Evolutionary conservation across 2,888 invertebrate species (phyloP).

Genomic region (Temnothorax rugatulus): DNA sequence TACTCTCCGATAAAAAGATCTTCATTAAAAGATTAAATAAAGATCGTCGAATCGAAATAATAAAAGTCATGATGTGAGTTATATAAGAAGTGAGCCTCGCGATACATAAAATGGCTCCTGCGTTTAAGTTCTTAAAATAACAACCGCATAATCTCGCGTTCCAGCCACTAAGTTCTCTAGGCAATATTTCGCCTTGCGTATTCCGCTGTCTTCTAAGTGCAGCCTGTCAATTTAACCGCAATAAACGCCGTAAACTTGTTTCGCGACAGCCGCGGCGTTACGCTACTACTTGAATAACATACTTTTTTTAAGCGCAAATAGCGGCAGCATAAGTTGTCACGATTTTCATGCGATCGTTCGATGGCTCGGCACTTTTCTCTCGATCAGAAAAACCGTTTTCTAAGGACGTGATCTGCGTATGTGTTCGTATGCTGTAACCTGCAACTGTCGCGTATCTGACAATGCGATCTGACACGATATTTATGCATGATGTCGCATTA

Average conservation of each 20-base stretch:
- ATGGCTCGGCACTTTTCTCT: neutral
- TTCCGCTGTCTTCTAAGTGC: conserved; percentile 31
- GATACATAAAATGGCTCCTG: neutral
- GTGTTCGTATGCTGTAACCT: neutral
- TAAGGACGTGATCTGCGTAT: neutral
- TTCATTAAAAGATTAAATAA: neutral
- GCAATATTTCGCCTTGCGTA: conserved; percentile 25
- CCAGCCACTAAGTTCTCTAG: conserved; percentile 5
- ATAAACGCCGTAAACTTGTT: conserved; percentile 43
- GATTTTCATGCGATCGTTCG: conserved; percentile 18
- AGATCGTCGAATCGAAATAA: neutral
- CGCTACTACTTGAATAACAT: conserved; percentile 35
- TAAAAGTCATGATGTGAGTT: conserved; percentile 10
- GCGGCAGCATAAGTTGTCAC: neutral
- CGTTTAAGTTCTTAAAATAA: conserved; percentile 12
- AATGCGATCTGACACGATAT: neutral
- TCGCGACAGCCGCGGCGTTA: conserved; percentile 20
- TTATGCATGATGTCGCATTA: neutral
- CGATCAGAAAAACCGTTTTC: conserved; percentile 31
- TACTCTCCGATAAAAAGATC: neutral
- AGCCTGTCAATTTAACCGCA: conserved; percentile 46
- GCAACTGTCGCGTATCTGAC: neutral
- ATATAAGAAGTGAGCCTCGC: neutral
- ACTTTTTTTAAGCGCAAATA: conserved; percentile 19
- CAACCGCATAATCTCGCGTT: conserved; percentile 10